Percentiles rank a stretch among this genome's conserved stretches.
phyloP scores from a whole-genome alignment of 2,888 invertebrate species.

The Dicyrtomina minuta region DNA sequence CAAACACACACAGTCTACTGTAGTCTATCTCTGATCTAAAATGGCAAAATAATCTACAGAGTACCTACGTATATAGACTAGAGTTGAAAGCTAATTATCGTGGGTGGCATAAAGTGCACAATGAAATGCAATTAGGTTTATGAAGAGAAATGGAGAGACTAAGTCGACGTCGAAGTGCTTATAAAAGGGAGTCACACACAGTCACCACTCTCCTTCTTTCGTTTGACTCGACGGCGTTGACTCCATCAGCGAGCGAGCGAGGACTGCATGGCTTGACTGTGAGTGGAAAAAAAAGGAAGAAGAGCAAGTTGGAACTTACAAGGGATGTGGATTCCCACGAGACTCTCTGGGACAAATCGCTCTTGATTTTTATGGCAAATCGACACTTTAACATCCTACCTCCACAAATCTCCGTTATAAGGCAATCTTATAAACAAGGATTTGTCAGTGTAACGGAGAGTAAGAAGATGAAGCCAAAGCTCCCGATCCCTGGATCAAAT shows the following conservation, averaged over 20 bases:
- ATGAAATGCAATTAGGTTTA: conserved; percentile 53
- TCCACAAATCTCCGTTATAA: conserved; percentile 54
- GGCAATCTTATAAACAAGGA: conserved; percentile 52
- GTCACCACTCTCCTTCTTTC: no score
- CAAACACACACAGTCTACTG: no score
- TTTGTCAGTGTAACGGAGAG: conserved; percentile 34
- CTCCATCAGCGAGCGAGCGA: neutral
- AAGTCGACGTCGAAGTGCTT: conserved; percentile 27
- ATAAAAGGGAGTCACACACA: conserved; percentile 12
- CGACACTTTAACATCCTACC: conserved; percentile 50
- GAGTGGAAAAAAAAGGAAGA: neutral
- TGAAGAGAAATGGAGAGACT: conserved; percentile 49
- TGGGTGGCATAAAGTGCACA: conserved; percentile 48
- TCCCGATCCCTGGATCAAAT: conserved; percentile 33
- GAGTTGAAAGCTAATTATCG: conserved; percentile 23
- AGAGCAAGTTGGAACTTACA: no score
- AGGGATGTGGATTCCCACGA: conserved; percentile 45
- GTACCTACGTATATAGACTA: no score
- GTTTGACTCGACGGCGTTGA: neutral
- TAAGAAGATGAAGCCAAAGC: conserved; percentile 29
- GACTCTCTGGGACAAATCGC: conserved; percentile 53
- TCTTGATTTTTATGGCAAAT: conserved; percentile 54
- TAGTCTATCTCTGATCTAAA: no score
- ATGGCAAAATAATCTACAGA: no score
- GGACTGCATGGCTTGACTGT: neutral